These are phyloP conservation scores for Chromis chromis DNA, from an alignment of 2,797 vertebrate genomes.

Conservation along the genomic window DNA sequence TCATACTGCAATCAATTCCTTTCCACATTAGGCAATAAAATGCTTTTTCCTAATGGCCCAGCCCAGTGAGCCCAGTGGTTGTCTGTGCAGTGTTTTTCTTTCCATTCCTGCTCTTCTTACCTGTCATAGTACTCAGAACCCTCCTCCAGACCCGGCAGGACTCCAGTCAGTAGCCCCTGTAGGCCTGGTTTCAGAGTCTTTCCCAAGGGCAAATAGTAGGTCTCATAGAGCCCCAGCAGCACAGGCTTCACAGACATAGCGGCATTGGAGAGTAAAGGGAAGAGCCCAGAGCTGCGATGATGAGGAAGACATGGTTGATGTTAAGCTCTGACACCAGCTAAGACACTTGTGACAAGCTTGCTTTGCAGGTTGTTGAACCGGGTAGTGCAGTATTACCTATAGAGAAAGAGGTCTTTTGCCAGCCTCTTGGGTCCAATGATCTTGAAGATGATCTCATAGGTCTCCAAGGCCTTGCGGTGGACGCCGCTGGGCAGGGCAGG, in stretches of 20 bases:
- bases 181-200: conserved; percentile 98
- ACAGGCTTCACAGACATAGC: conserved; percentile 99
- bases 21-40: conserved; percentile 31
- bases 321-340: not conserved
- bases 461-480: conserved; percentile 98
- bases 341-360: not conserved
- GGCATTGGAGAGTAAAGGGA: conserved; percentile 97
- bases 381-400: conserved; percentile 86
- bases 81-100: conserved; percentile 1
- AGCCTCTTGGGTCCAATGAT: conserved; percentile 98
- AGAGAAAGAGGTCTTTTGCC: conserved; percentile 98
- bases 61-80: not conserved
- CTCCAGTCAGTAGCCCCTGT: conserved; percentile 96
- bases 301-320: not conserved
- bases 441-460: conserved; percentile 99
- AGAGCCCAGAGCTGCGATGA: conserved; percentile 91
- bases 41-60: conserved; percentile 32
- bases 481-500: conserved; percentile 98
- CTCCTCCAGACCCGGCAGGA: conserved; percentile 96
- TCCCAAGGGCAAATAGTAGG: conserved; percentile 96
- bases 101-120: conserved; percentile 76
- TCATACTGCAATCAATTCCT: conserved; percentile 54
- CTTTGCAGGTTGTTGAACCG: not conserved
- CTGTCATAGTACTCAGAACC: conserved; percentile 99
- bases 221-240: conserved; percentile 95